Evolutionary conservation across 2,888 invertebrate species (phyloP), one percentile per base, ranked within the genome.

Genomic region (Pseudococcus viburni): DNA sequence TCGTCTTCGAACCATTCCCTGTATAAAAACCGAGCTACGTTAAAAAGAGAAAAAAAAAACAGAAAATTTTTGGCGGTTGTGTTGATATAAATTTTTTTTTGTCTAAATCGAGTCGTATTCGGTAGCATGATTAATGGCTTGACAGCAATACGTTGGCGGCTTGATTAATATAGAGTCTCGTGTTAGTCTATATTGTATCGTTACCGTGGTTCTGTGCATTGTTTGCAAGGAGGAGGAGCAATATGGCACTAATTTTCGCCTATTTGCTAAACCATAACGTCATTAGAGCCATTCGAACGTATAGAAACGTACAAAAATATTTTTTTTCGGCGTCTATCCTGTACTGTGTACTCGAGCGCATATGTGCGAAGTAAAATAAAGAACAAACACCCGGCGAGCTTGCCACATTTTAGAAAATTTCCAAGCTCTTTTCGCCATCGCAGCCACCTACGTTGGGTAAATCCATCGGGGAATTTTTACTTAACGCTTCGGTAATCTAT

Each of bases 401-500:
- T 51, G 1, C 0, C 4, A 8, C 0, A 9, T 42, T 42, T 42
- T 42, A 5, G 42, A 42, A 42, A 42, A 42, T 3, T 5, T 42
- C 9, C 3, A 42, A 42, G 42, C 9, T 42, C 9, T 42, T n/a
- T n/a, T 42, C 42, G 42, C 8, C 5, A n/a, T 4, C 4, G 17
- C 55, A n/a, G 55, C n/a, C n/a, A 55, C 5, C 2, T 15, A 84
- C 9, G 7, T 42, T 42, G 0, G 55, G n/a, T 5, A 33, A 15
- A 51, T 55, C 48, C 84, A 55, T 55, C 15, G 26, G 85, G 85
- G 85, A 64, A 64, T 64, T 64, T 33, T 64, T 59, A 51, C 85
- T 85, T 85, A 85, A 85, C 85, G 85, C 85, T 85, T 55, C 64
- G 85, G 85, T 85, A 85, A 85, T 85, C 85, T 85, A 59, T 84